Conservation (phyloP, 2,113 vertebrate species). For the Aythya baeri region DNA sequence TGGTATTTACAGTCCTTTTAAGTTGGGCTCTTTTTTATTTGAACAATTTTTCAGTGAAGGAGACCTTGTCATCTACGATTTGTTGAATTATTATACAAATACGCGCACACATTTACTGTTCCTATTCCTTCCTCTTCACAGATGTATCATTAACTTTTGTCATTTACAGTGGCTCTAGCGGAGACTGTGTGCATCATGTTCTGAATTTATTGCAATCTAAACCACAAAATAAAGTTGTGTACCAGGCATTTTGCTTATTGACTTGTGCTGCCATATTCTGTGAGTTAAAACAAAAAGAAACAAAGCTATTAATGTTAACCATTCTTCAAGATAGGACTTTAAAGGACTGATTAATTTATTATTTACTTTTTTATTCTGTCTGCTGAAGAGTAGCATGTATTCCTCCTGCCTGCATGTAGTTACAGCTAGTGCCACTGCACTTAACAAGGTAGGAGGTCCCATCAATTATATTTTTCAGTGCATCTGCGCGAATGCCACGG, state of each 20-base stretch:
- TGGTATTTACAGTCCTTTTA: not conserved
- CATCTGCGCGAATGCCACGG: not conserved
- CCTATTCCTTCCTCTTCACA: not conserved
- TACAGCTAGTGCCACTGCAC: not conserved
- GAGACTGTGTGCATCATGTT: not conserved
- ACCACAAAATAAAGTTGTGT: not conserved
- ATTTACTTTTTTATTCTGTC: not conserved
- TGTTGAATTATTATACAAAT: not conserved
- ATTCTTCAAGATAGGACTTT: not conserved
- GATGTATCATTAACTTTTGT: not conserved
- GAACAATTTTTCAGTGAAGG: not conserved
- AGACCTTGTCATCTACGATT: not conserved
- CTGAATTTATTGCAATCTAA: not conserved
- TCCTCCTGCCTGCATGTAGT: not conserved
- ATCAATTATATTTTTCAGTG: not conserved
- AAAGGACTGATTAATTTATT: not conserved
- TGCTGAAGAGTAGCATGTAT: not conserved
- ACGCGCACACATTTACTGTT: not conserved
- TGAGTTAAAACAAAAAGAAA: not conserved
- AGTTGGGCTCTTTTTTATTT: not conserved
- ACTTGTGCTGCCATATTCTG: too few relatives aligned
- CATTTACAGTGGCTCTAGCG: not conserved
- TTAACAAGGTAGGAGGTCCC: conserved; percentile 42
- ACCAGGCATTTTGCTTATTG: not conserved
- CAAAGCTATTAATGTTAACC: not conserved